A percentile compares a stretch with the other conserved stretches of the same genome.
phyloP scores from a whole-genome alignment of 2,113 vertebrate genomes.

The Anguilla japonica region DNA sequence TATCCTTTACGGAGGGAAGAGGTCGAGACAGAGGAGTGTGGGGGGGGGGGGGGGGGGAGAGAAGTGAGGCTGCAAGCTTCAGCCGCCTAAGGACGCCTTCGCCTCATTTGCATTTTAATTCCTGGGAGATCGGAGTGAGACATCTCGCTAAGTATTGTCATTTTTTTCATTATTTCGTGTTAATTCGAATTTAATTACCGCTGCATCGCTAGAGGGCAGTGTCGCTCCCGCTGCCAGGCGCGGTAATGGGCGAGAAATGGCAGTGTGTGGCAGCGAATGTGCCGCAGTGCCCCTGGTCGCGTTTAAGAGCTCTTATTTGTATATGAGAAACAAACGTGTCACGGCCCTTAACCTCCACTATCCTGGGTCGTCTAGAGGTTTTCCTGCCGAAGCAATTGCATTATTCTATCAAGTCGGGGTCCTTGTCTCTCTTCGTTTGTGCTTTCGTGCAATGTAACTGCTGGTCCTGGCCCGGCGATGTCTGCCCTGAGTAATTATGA shows the following conservation, averaged over 20 bases:
- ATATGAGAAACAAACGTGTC: slow-evolving; percentile 19
- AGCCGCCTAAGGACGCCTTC: neutral
- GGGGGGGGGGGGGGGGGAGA: too few species aligned
- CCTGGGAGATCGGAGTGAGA: slow-evolving; percentile 13
- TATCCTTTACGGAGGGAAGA: neutral
- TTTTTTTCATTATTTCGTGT: slow-evolving; percentile 15
- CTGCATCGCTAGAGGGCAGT: slow-evolving; percentile 63
- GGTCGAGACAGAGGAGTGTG: neutral
- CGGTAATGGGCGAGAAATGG: slow-evolving; percentile 13
- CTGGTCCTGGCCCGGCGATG: neutral
- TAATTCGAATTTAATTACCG: slow-evolving; percentile 27
- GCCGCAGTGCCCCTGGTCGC: neutral
- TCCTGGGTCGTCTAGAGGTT: slow-evolving; percentile 13
- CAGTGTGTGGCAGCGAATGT: neutral
- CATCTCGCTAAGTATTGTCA: slow-evolving; percentile 4
- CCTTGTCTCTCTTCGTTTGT: neutral
- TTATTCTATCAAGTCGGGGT: neutral
- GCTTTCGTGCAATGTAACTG: slow-evolving; percentile 7
- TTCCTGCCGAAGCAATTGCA: neutral
- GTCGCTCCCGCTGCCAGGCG: slow-evolving; percentile 52
- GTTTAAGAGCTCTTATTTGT: slow-evolving; percentile 11
- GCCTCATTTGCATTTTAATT: slow-evolving; percentile 30
- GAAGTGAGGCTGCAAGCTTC: neutral
- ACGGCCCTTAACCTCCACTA: slow-evolving; percentile 28
- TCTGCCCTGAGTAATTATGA: neutral